Evolutionary conservation across 2,113 vertebrate species (phyloP).

Genomic region (Sander lucioperca): DNA sequence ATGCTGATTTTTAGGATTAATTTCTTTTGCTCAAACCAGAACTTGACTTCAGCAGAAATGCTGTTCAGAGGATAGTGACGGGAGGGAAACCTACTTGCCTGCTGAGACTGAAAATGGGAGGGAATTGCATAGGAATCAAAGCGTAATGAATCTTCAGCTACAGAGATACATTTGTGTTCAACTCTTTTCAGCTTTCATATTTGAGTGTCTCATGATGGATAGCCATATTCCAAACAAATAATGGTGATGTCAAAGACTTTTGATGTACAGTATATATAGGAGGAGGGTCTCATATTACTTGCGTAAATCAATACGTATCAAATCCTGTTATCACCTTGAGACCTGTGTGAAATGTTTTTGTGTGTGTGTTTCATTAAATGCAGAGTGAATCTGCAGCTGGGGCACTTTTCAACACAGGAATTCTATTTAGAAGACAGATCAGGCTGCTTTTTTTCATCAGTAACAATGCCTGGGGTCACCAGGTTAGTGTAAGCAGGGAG

Average conservation of each 20-base stretch:
- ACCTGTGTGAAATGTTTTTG: conserved; percentile 55
- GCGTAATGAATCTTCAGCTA: conserved; percentile 29
- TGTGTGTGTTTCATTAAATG: conserved; percentile 62
- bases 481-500: conserved; percentile 23
- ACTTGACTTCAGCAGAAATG: conserved; percentile 25
- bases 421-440: conserved; percentile 60
- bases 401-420: conserved; percentile 52
- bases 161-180: neutral
- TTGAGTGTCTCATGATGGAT: conserved; percentile 57
- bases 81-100: neutral
- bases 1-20: conserved; percentile 40
- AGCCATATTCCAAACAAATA: conserved; percentile 64
- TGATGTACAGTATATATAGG: conserved; percentile 61
- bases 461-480: conserved; percentile 39
- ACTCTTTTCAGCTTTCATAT: conserved; percentile 31
- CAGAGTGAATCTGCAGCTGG: conserved; percentile 56
- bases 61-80: conserved; percentile 12
- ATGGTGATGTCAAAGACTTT: conserved; percentile 58
- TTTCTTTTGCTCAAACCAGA: conserved; percentile 30
- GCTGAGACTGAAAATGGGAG: conserved; percentile 9
- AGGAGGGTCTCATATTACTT: conserved; percentile 65
- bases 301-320: conserved; percentile 78
- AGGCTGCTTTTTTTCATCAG: conserved; percentile 48
- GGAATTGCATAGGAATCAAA: conserved; percentile 38
- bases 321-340: conserved; percentile 73